phyloP scores from a whole-genome alignment of 35 echinoderm and acorn worm species.

The Eucidaris tribuloides region DNA sequence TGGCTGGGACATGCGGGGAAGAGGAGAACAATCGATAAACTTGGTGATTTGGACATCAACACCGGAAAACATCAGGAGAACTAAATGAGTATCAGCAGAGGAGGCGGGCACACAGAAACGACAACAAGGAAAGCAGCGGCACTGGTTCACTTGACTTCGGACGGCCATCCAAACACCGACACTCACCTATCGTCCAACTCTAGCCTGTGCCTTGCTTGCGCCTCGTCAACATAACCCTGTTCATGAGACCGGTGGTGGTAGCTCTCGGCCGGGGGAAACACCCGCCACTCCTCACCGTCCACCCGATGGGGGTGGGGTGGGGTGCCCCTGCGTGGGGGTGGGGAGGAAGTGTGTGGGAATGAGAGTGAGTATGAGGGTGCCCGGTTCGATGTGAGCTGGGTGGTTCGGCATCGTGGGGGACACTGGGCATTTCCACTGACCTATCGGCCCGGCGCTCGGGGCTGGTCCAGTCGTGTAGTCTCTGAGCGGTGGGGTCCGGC shows the following conservation, averaged over 20 bases:
- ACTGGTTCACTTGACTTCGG: too few relatives aligned
- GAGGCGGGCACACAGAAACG: too few relatives aligned
- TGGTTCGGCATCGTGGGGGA: neutral
- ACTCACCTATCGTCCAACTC: conserved; percentile 33
- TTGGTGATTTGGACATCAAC: too few relatives aligned
- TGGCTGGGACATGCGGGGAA: too few relatives aligned
- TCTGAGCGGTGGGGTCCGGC: neutral
- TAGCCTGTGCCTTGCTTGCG: conserved; percentile 16
- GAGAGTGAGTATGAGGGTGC: neutral
- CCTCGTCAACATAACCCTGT: neutral
- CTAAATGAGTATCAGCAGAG: too few relatives aligned
- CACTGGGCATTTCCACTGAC: conserved; percentile 30
- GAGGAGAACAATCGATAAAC: too few relatives aligned
- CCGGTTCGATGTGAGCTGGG: conserved; percentile 10
- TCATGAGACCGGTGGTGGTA: too few relatives aligned
- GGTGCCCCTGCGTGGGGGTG: neutral
- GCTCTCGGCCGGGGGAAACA: conserved; percentile 22
- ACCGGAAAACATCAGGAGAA: too few relatives aligned
- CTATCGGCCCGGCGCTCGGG: conserved; percentile 17
- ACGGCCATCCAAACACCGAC: too few relatives aligned
- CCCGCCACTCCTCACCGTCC: conserved; percentile 17
- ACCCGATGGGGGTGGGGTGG: neutral
- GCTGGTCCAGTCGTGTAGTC: conserved; percentile 21
- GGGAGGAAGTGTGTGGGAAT: conserved; percentile 21
- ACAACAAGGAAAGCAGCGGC: too few relatives aligned